Evolutionary conservation across 2,888 invertebrate species (phyloP), one percentile per base, ranked within the genome.

Genomic region (Argyresthia goedartella): DNA sequence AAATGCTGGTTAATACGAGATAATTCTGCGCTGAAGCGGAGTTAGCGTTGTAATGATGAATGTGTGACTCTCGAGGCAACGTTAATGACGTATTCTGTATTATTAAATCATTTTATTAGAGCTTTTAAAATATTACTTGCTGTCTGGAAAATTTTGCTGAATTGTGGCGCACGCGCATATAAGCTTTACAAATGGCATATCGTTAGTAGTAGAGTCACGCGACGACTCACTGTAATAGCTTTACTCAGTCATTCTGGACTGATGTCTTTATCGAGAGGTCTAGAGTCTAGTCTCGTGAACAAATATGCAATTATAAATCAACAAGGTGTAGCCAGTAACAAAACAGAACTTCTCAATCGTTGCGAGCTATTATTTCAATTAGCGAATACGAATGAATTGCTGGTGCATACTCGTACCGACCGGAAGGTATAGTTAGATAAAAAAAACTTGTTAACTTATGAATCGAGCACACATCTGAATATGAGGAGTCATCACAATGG

Each of bases 331-430:
- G 25, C 25, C 25, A 25, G 25, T 25, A 25, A 25, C 6, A 25
- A 25, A 25, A 25, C 25, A 25, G 25, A 25, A 25, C 25, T 41
- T 41, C 41, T 6, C n/a, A 41, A 41, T 41, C 11, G 11, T 41
- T 41, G 41, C 11, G 13, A 41, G 11, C n/a, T 11, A 13, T 41
- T 13, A 41, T 57, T 52, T 59, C 57, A 57, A 58, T 54, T 45
- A 55, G 51, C 52, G 44, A 51, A 44, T 43, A 14, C 33, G 51
- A 33, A 51, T 52, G 25, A 4, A 25, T 2, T 4, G 3, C 25
- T 6, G 2, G 25, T 25, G n/a, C n/a, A n/a, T n/a, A n/a, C 6
- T 25, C 25, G 6, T 6, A 4, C 6, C 25, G 25, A 25, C 25
- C 25, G 25, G 25, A n/a, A n/a, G n/a, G n/a, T n/a, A n/a, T 25